A percentile compares a stretch with the other conserved stretches of the same genome.
These are phyloP conservation scores for Pemphigus obesinymphae DNA, from an alignment of 1,140 invertebrate genomes.

Conservation along the genomic window DNA sequence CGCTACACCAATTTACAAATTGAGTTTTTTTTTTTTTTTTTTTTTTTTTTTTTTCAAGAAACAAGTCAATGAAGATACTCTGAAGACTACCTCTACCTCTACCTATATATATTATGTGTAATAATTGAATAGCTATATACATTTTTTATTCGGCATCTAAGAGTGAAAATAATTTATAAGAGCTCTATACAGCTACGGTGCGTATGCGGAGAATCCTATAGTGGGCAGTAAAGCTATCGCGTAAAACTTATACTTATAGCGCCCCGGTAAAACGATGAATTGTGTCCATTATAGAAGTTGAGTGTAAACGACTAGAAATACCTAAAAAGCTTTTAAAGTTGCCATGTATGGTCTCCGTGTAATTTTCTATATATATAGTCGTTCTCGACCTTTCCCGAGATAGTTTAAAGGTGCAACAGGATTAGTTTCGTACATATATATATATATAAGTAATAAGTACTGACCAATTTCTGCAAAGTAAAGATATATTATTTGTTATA, in stretches of 20 bases:
- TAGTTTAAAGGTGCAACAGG: background rate
- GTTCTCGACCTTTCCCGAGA: background rate
- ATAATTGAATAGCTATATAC: background rate
- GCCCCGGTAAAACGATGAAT: background rate
- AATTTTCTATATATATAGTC: background rate
- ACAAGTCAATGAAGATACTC: too few relatives aligned
- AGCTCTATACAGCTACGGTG: too few relatives aligned
- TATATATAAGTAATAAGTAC: background rate
- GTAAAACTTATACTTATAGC: constrained; percentile 1
- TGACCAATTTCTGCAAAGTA: background rate
- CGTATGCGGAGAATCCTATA: background rate
- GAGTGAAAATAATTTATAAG: background rate
- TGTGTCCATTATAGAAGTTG: background rate
- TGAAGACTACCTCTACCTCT: too few relatives aligned
- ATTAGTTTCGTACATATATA: background rate
- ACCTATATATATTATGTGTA: background rate
- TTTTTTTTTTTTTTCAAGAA: too few relatives aligned
- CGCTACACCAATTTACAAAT: too few relatives aligned
- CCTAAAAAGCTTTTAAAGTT: constrained; percentile 5
- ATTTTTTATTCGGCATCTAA: background rate
- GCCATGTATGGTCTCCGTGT: background rate
- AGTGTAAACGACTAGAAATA: background rate
- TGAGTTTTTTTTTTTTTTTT: too few relatives aligned
- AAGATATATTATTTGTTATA: background rate
- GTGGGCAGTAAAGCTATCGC: background rate